These are phyloP conservation scores for Limnothrissa miodon DNA, from an alignment of 2,113 vertebrate genomes.

Conservation along the genomic window DNA sequence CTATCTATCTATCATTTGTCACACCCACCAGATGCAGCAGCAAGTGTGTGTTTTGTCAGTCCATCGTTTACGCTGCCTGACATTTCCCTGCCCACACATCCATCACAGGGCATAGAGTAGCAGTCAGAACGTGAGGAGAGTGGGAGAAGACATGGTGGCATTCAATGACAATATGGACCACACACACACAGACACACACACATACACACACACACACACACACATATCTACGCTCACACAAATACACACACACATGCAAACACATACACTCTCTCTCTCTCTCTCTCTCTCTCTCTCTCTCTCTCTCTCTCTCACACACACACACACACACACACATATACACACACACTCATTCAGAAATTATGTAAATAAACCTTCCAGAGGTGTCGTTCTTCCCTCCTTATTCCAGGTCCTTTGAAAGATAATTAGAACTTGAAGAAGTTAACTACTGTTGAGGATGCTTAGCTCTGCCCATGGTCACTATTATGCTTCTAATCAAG, in stretches of 20 bases:
- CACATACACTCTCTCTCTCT: conserved; percentile 9
- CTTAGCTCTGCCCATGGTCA: background rate
- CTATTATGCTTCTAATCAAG: background rate
- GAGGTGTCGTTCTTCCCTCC: background rate
- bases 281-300: no score
- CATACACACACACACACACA: conserved; percentile 10
- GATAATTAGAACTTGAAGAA: no score
- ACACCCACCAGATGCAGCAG: background rate
- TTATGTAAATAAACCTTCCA: background rate
- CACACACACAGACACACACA: background rate
- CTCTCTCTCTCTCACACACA: no score
- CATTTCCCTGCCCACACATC: conserved; percentile 37
- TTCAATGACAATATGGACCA: background rate
- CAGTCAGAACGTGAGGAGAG: background rate
- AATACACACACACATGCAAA: background rate
- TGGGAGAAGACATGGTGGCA: background rate
- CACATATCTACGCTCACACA: background rate
- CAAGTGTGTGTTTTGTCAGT: background rate
- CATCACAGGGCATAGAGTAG: conserved; percentile 30
- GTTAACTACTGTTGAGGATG: background rate
- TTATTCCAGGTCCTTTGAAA: background rate
- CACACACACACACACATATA: background rate
- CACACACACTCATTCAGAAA: conserved; percentile 1
- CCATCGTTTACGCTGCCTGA: conserved; percentile 25
- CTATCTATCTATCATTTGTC: background rate